Conservation (phyloP, 2,113 vertebrate species). For the Globicephala melas region DNA sequence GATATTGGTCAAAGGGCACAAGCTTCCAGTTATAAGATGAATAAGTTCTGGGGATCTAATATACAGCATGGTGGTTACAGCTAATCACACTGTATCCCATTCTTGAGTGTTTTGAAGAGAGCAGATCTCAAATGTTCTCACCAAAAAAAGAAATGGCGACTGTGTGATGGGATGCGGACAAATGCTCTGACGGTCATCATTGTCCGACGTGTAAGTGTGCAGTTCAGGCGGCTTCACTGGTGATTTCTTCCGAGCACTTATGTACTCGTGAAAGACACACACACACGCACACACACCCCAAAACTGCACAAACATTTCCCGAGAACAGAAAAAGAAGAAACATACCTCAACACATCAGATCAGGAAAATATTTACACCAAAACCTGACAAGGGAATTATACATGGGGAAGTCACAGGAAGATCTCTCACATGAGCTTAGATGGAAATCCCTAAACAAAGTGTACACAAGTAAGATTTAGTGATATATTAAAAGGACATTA, state of each 20-base stretch:
- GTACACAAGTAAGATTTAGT: not conserved
- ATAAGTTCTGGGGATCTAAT: too few relatives aligned
- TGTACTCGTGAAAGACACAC: not conserved
- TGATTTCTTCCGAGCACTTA: not conserved
- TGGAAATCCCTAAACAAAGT: not conserved
- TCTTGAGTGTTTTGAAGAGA: not conserved
- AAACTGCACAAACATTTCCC: not conserved
- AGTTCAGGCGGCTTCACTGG: not conserved
- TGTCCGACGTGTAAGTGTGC: not conserved
- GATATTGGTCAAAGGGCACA: accelerated
- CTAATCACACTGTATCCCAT: accelerated
- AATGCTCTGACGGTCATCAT: accelerated
- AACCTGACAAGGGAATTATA: not conserved
- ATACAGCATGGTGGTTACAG: not conserved
- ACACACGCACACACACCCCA: accelerated
- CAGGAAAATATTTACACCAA: not conserved
- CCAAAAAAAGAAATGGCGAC: not conserved
- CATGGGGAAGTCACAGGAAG: not conserved
- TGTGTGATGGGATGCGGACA: accelerated
- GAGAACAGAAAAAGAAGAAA: not conserved
- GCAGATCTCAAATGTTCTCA: not conserved
- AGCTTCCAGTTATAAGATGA: not conserved
- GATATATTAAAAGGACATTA: not conserved
- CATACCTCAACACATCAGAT: not conserved
- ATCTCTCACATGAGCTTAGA: not conserved